These are phyloP conservation scores for Paratrypauchen microcephalus DNA, from an alignment of 2,797 vertebrate genomes.

Conservation along the genomic window DNA sequence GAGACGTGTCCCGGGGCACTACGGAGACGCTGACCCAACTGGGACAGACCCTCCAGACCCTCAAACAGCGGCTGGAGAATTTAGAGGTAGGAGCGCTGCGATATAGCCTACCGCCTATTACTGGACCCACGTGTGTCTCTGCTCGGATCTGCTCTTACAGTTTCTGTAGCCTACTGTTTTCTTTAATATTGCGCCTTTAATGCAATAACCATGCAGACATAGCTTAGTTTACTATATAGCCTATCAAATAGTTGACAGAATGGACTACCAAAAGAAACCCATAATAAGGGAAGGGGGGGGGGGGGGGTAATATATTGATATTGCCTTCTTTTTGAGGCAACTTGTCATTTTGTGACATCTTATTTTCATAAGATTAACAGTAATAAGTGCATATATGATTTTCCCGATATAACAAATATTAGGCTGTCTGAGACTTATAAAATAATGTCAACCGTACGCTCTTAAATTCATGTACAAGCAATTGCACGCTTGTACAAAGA, in stretches of 20 bases:
- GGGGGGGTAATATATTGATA: no score
- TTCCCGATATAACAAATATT: background rate
- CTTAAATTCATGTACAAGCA: no score
- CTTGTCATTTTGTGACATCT: no score
- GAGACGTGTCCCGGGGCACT: constrained; percentile 89
- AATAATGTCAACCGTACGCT: background rate
- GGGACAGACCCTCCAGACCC: constrained; percentile 92
- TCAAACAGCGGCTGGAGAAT: constrained; percentile 93
- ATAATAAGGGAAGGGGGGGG: no score
- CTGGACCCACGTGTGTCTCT: constrained; percentile 13
- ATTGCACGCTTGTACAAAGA: background rate
- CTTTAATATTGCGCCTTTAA: no score
- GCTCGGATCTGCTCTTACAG: background rate
- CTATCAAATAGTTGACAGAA: no score
- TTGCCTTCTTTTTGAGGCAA: no score
- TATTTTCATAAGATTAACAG: no score
- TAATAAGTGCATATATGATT: background rate
- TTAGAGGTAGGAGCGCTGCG: constrained; percentile 83
- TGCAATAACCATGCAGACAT: no score
- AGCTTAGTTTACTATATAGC: no score
- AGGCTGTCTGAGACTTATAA: background rate
- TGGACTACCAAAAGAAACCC: no score
- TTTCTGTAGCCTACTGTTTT: no score
- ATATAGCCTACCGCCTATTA: background rate
- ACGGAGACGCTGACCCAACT: constrained; percentile 92